These are phyloP conservation scores for Heliconius charithonia DNA, from an alignment of 2,888 invertebrate genomes.

Conservation along the genomic window DNA sequence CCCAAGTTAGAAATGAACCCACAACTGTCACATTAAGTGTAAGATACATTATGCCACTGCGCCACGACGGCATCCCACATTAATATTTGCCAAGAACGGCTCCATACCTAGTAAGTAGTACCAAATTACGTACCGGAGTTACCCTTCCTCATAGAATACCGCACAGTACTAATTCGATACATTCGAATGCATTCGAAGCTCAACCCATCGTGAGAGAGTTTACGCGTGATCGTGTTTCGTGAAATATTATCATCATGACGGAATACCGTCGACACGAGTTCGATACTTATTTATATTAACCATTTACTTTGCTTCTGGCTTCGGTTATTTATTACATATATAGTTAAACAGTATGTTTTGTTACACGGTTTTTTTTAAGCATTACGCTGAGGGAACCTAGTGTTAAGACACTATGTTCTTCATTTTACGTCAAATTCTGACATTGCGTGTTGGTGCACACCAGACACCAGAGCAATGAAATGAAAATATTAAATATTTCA, in stretches of 20 bases:
- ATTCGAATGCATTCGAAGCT: slow-evolving; percentile 39
- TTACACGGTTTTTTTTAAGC: neutral
- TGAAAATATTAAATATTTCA: too few species aligned
- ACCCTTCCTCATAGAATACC: slow-evolving; percentile 29
- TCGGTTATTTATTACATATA: slow-evolving; percentile 2
- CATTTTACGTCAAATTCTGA: too few species aligned
- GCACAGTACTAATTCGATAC: slow-evolving; percentile 28
- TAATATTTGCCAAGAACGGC: neutral
- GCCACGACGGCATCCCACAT: too few species aligned
- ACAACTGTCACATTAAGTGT: too few species aligned
- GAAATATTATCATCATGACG: slow-evolving; percentile 58
- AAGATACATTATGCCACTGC: too few species aligned
- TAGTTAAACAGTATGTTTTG: neutral
- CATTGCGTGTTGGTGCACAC: too few species aligned
- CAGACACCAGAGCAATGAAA: too few species aligned
- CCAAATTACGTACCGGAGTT: slow-evolving; percentile 6
- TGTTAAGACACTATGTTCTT: too few species aligned
- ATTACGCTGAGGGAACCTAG: too few species aligned
- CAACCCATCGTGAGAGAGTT: slow-evolving; percentile 48
- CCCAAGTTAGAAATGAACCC: too few species aligned
- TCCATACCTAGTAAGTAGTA: neutral
- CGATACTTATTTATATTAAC: slow-evolving; percentile 36
- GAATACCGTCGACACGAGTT: slow-evolving; percentile 52
- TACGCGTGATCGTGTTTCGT: slow-evolving; percentile 57
- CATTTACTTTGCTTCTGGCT: slow-evolving; percentile 18